These are phyloP conservation scores for Steinernema carpocapsae DNA, from an alignment of 2,888 invertebrate genomes.

Conservation along the genomic window DNA sequence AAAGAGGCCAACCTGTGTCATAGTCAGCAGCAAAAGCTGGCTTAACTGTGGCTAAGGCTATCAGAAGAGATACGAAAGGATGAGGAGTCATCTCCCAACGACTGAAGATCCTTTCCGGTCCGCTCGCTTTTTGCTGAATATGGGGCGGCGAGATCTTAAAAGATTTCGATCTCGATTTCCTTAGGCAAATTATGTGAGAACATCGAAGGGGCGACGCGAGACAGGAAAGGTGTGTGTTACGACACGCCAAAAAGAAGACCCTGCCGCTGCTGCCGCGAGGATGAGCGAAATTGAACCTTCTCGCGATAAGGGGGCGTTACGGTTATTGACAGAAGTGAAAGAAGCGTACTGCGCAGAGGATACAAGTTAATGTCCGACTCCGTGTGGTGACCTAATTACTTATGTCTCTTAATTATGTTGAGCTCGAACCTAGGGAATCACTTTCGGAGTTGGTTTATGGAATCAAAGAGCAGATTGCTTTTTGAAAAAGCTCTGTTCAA, in stretches of 20 bases:
- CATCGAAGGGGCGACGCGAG: neutral
- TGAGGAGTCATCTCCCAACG: too few species aligned
- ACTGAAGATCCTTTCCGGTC: too few species aligned
- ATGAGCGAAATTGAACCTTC: slow-evolving; percentile 25
- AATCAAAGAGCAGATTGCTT: too few species aligned
- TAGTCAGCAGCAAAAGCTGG: too few species aligned
- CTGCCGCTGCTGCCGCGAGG: too few species aligned
- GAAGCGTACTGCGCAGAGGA: slow-evolving; percentile 22
- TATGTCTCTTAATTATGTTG: slow-evolving; percentile 30
- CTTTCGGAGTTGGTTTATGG: too few species aligned
- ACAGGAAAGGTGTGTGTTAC: slow-evolving; percentile 8
- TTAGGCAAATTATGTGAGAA: neutral
- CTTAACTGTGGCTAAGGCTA: too few species aligned
- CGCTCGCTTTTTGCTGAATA: neutral
- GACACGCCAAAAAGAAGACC: slow-evolving; percentile 6
- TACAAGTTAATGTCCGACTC: slow-evolving; percentile 9
- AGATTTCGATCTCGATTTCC: slow-evolving; percentile 7
- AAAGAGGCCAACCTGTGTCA: too few species aligned
- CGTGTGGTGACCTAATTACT: slow-evolving; percentile 30
- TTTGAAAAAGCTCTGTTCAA: too few species aligned
- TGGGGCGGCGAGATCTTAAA: slow-evolving; percentile 6
- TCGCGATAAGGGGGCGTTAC: slow-evolving; percentile 23
- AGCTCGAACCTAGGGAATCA: neutral
- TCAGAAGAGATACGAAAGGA: too few species aligned
- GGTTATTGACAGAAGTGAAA: slow-evolving; percentile 31